Base-by-base conservation (phyloP, 2,797 vertebrate species). In the Esox masquinongy region DNA sequence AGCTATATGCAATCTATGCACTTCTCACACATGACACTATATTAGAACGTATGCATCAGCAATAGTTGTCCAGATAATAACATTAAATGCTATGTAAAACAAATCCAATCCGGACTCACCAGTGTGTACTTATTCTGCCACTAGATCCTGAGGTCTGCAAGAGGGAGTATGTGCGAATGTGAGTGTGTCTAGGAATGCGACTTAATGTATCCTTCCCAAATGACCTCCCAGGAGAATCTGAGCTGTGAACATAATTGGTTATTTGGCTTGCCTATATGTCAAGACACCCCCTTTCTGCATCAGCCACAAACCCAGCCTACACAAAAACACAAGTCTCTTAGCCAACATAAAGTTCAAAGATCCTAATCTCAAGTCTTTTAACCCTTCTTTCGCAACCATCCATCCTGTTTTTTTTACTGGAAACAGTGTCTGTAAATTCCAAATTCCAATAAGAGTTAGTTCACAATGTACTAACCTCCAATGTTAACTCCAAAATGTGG, bases 151-250 rank as follows among this genome's bases (percentile, higher is more conserved):
- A 79, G 82, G 88, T 19, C 76, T 92, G 19, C 92, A 92, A 84
- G 90, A 93, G 77, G 83, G 90, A 93, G 78, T 63, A 29, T 36
- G 71, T 63, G 53, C 64, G n/a, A 19, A 22, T 53, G 49, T 51
- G 34, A 50, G 59, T 49, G 15, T 66, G 36, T 66, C 16, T n/a
- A 39, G n/a, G 16, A 17, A 17, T 14, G 29, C 12, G 19, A 31
- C 47, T 53, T 53, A 5, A 29, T 31, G 51, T 53, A 51, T 15
- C 29, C 11, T 29, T 19, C 70, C 43, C 5, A 14, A 34, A 56
- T 47, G 6, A 49, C n/a, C 14, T 70, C 68, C 68, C 68, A 53
- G 51, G 49, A 7, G 11, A 56, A 72, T 53, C 51, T 4, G 7
- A n/a, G n/a, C 49, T 36, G 29, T 34, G 31, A 29, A 34, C 5